Evolutionary conservation across 2,888 invertebrate genomes (phyloP), one percentile per base, ranked within the genome.

Genomic region (Hybos culiciformis): DNA sequence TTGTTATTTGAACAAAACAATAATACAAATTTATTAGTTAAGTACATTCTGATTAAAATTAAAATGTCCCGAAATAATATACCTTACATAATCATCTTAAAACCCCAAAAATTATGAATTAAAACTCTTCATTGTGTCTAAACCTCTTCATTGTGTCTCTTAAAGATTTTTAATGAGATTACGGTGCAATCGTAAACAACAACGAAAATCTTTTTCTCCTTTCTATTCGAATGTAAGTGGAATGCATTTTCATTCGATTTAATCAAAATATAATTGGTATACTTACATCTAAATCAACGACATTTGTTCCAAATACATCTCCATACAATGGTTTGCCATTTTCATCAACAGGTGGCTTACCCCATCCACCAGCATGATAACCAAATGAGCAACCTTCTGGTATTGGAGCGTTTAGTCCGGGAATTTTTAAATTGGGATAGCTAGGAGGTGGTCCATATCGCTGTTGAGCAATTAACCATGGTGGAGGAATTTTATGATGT

Each of bases 321-420:
- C 98, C 98, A 62, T 99, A 99, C 2, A 98, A 70, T 1, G 98
- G 98, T 62, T 93, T 86, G 29, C 98, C 98, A 48, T 82, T 83
- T 67, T 97, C 97, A 67, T 98, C 98, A 0, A 98, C 98, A 0
- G 98, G 98, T 11, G 98, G 98, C 64, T 98, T 98, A 46, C 98
- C 97, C 97, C 97, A 98, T 20, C 97, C 97, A 31, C 94, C 98
- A 1, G 97, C 96, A 69, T 98, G 97, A 67, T 98, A 98, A 15
- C 98, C 98, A 66, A 98, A 98, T 0, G 93, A 86, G 59, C 96
- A 97, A 3, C 83, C 82, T 47, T 96, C 97, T 0, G 98, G 98
- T 55, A 98, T 98, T 1, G 97, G 94, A 3, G 96, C 94, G 70
- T 97, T 98, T 5, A 98, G 70, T 0, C 97, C 97, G 0, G 96